Evolutionary conservation across 2,888 invertebrate genomes (phyloP).

Genomic region (Sylvicola fuscatus): DNA sequence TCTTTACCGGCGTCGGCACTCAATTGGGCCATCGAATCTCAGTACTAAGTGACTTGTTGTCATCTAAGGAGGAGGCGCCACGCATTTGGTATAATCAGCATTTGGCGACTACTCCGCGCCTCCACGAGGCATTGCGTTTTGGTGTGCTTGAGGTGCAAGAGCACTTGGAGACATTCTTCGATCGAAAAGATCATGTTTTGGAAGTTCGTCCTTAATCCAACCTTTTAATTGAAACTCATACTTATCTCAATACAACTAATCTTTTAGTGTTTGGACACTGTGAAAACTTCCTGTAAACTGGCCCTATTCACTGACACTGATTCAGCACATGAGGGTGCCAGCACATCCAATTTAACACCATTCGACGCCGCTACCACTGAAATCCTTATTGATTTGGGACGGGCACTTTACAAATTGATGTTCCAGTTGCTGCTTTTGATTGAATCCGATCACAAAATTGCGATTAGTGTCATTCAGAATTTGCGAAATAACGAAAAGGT

Average conservation of each 20-base stretch:
- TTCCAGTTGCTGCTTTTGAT: slow-evolving; percentile 79
- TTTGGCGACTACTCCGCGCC: slow-evolving; percentile 45
- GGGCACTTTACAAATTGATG: slow-evolving; percentile 74
- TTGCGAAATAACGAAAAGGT: slow-evolving; percentile 37
- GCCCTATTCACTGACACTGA: slow-evolving; percentile 40
- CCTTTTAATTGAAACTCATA: slow-evolving; percentile 1
- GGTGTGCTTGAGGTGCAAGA: slow-evolving; percentile 85
- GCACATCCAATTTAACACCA: slow-evolving; percentile 16
- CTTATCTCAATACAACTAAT: not conserved
- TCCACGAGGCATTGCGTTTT: slow-evolving; percentile 69
- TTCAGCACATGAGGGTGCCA: slow-evolving; percentile 15
- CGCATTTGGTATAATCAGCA: slow-evolving; percentile 67
- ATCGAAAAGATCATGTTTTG: slow-evolving; percentile 71
- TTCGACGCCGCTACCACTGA: slow-evolving; percentile 40
- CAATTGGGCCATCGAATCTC: slow-evolving; percentile 30
- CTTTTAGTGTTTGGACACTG: slow-evolving; percentile 52
- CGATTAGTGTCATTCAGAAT: slow-evolving; percentile 36
- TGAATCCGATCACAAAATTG: slow-evolving; percentile 73
- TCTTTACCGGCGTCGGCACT: slow-evolving; percentile 34
- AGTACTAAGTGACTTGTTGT: slow-evolving; percentile 40
- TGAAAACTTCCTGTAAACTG: slow-evolving; percentile 62
- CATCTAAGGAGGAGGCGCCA: slow-evolving; percentile 51
- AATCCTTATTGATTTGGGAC: slow-evolving; percentile 61
- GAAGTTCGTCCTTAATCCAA: slow-evolving; percentile 35
- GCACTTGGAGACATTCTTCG: slow-evolving; percentile 86